Percentiles rank a stretch among this genome's conserved stretches.
These are phyloP conservation scores for Mnemiopsis leidyi DNA, from an alignment of 37 sponge, comb jelly and placozoan species.

Conservation along the genomic window DNA sequence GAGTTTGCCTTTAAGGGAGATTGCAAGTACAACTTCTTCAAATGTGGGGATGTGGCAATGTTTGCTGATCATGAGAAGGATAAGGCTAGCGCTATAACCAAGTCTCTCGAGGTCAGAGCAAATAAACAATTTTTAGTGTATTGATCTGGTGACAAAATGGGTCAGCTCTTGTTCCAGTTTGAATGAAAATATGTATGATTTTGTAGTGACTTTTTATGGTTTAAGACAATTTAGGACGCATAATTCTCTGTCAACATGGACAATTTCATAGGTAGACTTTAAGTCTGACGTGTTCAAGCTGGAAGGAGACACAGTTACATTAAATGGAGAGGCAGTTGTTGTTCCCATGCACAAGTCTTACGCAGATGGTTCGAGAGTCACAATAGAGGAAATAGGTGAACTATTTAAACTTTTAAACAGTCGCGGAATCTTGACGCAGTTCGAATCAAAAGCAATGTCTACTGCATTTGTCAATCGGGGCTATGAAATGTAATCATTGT, in stretches of 20 bases:
- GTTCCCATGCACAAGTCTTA: conserved; percentile 43
- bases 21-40: conserved; percentile 29
- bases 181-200: too few species aligned
- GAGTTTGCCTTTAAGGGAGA: conserved; percentile 8
- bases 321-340: background rate
- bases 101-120: background rate
- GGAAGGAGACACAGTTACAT: background rate
- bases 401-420: too few species aligned
- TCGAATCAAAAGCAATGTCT: too few species aligned
- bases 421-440: too few species aligned
- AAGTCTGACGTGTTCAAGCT: background rate
- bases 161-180: too few species aligned
- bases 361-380: background rate
- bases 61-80: conserved; percentile 34
- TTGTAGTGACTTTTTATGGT: too few species aligned
- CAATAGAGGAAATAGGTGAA: background rate
- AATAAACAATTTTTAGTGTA: too few species aligned
- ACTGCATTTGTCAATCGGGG: too few species aligned
- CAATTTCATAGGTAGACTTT: background rate
- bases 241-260: too few species aligned
- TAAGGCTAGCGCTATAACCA: background rate
- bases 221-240: too few species aligned
- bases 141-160: too few species aligned
- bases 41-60: background rate
- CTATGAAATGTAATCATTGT: too few species aligned